These are phyloP conservation scores for Synergus itoensis DNA, from an alignment of 2,888 invertebrate genomes.

Conservation along the genomic window DNA sequence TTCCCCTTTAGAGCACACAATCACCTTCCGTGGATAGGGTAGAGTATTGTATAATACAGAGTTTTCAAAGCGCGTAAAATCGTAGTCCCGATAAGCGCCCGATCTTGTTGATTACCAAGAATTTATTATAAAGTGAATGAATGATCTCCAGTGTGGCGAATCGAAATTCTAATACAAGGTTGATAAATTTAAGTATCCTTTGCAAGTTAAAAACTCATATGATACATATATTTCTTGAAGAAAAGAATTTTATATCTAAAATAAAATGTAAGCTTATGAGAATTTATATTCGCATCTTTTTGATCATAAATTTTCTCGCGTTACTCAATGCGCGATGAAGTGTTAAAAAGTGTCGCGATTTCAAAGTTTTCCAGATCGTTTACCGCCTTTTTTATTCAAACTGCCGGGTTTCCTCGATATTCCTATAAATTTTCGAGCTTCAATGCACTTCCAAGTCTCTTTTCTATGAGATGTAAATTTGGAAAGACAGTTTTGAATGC, in stretches of 20 bases:
- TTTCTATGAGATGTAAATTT: background rate
- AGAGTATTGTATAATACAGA: slow-evolving; percentile 51
- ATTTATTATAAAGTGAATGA: slow-evolving; percentile 60
- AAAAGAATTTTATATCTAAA: background rate
- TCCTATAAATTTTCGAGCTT: slow-evolving; percentile 66
- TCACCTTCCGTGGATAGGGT: slow-evolving; percentile 24
- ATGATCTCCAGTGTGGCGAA: slow-evolving; percentile 32
- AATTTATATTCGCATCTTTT: background rate
- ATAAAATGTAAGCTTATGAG: background rate
- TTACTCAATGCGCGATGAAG: slow-evolving; percentile 35
- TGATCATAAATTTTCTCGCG: background rate
- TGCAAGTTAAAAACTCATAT: background rate
- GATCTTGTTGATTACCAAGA: slow-evolving; percentile 66
- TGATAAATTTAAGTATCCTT: background rate
- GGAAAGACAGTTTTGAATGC: slow-evolving; percentile 50
- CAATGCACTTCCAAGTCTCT: slow-evolving; percentile 52
- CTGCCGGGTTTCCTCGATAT: slow-evolving; percentile 60
- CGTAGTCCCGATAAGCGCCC: slow-evolving; percentile 61
- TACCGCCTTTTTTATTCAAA: slow-evolving; percentile 72
- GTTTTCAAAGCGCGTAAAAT: slow-evolving; percentile 52
- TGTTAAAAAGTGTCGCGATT: slow-evolving; percentile 59
- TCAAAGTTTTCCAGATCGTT: slow-evolving; percentile 72
- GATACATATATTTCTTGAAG: background rate
- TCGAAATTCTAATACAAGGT: background rate
- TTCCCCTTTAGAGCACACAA: slow-evolving; percentile 55